Conservation (phyloP, 2,113 vertebrate species). For the Danionella cerebrum region DNA sequence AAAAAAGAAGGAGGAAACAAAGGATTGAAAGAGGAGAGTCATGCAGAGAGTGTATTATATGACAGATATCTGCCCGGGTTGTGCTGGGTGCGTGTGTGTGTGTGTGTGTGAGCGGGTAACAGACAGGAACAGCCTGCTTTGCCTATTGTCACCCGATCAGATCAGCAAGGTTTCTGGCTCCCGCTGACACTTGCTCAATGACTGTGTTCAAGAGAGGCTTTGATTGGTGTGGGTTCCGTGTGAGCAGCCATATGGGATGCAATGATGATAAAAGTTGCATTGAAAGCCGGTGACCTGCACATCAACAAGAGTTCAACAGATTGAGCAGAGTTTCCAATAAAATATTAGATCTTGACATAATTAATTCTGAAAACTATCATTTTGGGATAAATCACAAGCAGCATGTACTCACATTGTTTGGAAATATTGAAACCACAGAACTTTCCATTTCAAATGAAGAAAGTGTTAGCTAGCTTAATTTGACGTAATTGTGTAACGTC, state of each 20-base stretch:
- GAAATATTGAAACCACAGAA: no score
- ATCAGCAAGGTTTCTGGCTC: constrained; percentile 11
- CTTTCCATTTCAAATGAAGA: no score
- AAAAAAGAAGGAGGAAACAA: constrained; percentile 28
- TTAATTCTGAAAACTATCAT: no score
- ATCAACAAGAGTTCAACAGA: constrained; percentile 20
- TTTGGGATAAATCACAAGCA: no score
- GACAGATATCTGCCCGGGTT: constrained; percentile 43
- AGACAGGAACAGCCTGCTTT: constrained; percentile 5
- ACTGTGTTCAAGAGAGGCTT: background rate
- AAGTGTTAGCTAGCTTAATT: no score
- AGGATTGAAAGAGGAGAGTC: constrained; percentile 40
- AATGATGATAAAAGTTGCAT: constrained; percentile 25
- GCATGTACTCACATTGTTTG: background rate
- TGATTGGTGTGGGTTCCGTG: constrained; percentile 16
- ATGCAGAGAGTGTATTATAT: constrained; percentile 43
- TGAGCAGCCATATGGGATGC: constrained; percentile 28
- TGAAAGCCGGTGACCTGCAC: constrained; percentile 16
- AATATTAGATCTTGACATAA: background rate
- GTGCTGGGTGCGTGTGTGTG: constrained; percentile 19
- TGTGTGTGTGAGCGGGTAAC: constrained; percentile 1
- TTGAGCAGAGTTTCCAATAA: background rate
- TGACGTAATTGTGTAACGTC: no score
- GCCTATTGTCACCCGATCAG: constrained; percentile 29
- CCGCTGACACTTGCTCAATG: constrained; percentile 15